phyloP scores from a whole-genome alignment of 30 jellyfish, hydroid and myxozoan species.

The Pelagia noctiluca region DNA sequence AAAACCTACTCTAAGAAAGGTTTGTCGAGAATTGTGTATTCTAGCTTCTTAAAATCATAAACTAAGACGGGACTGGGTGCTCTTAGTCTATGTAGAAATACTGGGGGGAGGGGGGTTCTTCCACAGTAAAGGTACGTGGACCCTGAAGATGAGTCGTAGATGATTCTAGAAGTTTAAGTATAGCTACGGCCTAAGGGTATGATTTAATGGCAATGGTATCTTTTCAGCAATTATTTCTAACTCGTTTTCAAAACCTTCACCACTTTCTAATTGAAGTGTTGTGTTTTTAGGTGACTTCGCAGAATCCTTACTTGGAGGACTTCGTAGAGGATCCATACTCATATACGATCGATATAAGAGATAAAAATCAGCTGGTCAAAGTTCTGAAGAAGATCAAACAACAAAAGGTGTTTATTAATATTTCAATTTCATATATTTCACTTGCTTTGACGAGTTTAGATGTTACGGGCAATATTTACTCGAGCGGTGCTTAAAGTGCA shows the following conservation, averaged over 20 bases:
- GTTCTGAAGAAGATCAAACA: conserved; percentile 62
- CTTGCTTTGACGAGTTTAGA: background rate
- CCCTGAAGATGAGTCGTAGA: too few species aligned
- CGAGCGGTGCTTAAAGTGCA: background rate
- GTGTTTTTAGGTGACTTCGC: conserved; percentile 82
- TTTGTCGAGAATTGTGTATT: background rate
- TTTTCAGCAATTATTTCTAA: background rate
- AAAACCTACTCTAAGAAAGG: conserved; percentile 87
- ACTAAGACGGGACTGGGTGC: background rate
- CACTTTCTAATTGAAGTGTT: too few species aligned
- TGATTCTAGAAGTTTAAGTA: too few species aligned
- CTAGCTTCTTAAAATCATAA: background rate
- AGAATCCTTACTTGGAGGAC: conserved; percentile 91
- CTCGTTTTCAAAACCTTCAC: background rate
- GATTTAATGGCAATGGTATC: background rate
- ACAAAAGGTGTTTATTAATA: conserved; percentile 48
- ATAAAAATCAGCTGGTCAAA: conserved; percentile 43
- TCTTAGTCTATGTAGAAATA: background rate
- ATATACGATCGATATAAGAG: conserved; percentile 70
- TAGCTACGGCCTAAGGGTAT: background rate
- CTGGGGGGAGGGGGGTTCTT: background rate
- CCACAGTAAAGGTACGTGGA: background rate
- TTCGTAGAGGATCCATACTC: conserved; percentile 90
- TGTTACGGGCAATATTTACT: background rate
- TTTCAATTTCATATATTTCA: background rate